These are phyloP conservation scores for Muscicapa comitata DNA, from an alignment of 2,797 vertebrate species.

Conservation along the genomic window DNA sequence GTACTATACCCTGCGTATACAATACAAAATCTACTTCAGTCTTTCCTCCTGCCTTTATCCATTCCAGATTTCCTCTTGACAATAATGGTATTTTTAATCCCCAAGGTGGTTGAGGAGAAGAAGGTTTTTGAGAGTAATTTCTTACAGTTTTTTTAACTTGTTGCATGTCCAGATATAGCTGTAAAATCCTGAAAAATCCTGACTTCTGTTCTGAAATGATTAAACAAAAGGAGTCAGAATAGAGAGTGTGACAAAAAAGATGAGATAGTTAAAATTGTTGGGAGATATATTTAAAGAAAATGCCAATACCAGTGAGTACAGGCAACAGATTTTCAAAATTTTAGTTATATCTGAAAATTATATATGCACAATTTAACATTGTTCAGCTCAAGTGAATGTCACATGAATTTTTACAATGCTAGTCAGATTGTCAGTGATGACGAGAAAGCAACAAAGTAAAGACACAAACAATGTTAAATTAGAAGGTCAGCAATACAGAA, in stretches of 20 bases:
- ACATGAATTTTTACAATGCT: background rate
- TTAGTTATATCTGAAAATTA: background rate
- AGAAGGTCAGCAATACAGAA: background rate
- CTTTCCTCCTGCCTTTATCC: background rate
- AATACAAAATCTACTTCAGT: background rate
- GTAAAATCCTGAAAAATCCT: background rate
- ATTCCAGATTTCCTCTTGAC: background rate
- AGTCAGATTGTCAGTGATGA: background rate
- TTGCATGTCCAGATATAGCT: background rate
- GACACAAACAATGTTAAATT: background rate
- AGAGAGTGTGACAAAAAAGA: accelerated
- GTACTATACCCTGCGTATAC: background rate
- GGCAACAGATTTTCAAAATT: background rate
- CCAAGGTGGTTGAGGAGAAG: accelerated
- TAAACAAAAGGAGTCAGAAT: background rate
- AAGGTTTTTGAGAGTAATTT: accelerated
- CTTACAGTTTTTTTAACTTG: background rate
- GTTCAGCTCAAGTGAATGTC: background rate
- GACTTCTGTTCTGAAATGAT: background rate
- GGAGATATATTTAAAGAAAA: background rate
- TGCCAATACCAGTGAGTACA: background rate
- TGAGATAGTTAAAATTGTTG: background rate
- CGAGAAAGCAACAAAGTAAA: background rate
- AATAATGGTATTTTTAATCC: background rate
- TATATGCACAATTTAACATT: background rate